Evolutionary conservation across 2,888 invertebrate species (phyloP), one percentile per base, ranked within the genome.

Genomic region (Bellardia bayeri): DNA sequence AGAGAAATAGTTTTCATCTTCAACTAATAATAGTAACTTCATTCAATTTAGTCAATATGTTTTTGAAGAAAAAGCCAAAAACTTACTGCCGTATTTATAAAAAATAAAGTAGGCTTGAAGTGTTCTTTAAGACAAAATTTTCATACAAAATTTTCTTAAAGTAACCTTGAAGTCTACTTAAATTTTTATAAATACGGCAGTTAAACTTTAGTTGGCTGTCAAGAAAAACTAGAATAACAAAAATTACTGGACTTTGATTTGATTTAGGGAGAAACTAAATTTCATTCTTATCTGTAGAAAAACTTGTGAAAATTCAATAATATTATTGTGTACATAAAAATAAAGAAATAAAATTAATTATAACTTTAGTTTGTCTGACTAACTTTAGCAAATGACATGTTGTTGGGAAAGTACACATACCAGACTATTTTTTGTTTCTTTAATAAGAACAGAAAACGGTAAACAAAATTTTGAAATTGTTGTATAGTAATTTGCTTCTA

Each of bases 161-260:
- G n/a, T n/a, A n/a, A n/a, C n/a, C n/a, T n/a, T n/a, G n/a, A n/a
- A n/a, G n/a, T n/a, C n/a, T n/a, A n/a, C n/a, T n/a, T n/a, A n/a
- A n/a, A n/a, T n/a, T n/a, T n/a, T n/a, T n/a, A n/a, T n/a, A n/a
- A n/a, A n/a, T n/a, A n/a, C n/a, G n/a, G n/a, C n/a, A n/a, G n/a
- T n/a, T n/a, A 54, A 49, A 64, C 40, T 64, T 54, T 76, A 51
- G 7, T 51, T 63, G 37, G 51, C 23, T 64, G 7, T 37, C 33
- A 51, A 4, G 30, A 13, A 37, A 51, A 51, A 75, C 33, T 33
- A 33, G 4, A 33, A 33, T 33, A 33, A 2, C 33, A 49, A 49
- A 63, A 7, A n/a, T 63, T n/a, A 63, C 74, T 33, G 30, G 61
- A 30, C 61, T 45, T 75, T 63, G 74, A 75, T 75, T 75, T 75